phyloP scores from a whole-genome alignment of 2,888 invertebrate species.

The Octodonta nipae region DNA sequence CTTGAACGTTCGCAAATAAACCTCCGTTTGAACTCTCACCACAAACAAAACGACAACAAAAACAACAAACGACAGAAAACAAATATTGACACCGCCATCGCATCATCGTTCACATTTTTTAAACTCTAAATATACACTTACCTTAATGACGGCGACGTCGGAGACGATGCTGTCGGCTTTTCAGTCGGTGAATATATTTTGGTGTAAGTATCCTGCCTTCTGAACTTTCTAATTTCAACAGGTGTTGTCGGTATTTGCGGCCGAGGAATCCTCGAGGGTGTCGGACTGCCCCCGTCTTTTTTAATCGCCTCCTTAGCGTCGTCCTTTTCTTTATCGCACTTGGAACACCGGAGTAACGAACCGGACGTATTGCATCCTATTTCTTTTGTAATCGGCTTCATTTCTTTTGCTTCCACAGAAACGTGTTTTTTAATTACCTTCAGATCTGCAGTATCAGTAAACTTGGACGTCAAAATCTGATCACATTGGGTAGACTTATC shows the following conservation, averaged over 20 bases:
- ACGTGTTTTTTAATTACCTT: conserved; percentile 18
- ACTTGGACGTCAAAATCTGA: conserved; percentile 18
- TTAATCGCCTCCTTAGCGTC: conserved; percentile 14
- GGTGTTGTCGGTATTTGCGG: conserved; percentile 28
- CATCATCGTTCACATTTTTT: no score
- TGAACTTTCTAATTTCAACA: conserved; percentile 31
- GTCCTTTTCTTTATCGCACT: conserved; percentile 26
- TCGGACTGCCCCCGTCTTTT: conserved; percentile 22
- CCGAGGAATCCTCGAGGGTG: conserved; percentile 30
- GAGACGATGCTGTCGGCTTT: conserved; percentile 14
- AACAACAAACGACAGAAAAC: no score
- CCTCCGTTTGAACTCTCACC: no score
- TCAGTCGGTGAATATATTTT: conserved; percentile 26
- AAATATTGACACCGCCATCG: no score
- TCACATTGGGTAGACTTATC: conserved; percentile 29
- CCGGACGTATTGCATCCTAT: conserved; percentile 20
- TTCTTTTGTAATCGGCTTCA: conserved; percentile 15
- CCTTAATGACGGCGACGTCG: conserved; percentile 11
- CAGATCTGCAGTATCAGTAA: conserved; percentile 30
- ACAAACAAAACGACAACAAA: no score
- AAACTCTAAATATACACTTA: conserved; percentile 10
- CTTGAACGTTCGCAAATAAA: no score
- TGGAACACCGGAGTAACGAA: conserved; percentile 16
- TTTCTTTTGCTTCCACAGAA: conserved; percentile 22
- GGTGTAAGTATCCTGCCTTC: conserved; percentile 35